Conservation (phyloP, 2,888 invertebrate species). For the Eueremaeus valkanovi region DNA sequence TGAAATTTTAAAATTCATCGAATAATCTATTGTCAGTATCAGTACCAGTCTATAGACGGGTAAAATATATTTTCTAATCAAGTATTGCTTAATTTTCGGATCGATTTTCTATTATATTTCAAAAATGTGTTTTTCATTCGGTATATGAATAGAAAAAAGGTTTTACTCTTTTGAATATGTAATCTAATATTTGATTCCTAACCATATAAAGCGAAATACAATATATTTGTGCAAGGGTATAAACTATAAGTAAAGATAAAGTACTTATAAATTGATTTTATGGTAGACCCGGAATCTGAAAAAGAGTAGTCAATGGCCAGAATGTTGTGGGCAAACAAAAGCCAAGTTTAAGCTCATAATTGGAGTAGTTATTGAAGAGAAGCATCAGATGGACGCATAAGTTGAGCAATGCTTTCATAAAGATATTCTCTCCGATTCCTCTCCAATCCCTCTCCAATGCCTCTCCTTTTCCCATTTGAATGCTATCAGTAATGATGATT, state of each 20-base stretch:
- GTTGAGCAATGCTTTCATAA: neutral
- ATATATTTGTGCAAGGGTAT: no score
- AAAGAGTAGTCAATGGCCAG: no score
- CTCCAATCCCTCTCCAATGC: neutral
- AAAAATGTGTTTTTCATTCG: no score
- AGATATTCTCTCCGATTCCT: neutral
- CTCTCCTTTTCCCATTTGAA: neutral
- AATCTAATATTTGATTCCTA: no score
- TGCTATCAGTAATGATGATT: slow-evolving; percentile 1
- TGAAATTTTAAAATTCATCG: no score
- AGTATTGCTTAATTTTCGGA: slow-evolving; percentile 8
- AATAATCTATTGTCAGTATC: neutral
- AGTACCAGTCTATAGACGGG: neutral
- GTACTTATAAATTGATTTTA: no score
- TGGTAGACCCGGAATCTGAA: no score
- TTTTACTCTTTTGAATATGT: no score
- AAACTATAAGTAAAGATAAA: no score
- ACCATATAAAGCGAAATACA: no score
- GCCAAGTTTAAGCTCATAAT: neutral
- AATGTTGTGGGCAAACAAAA: neutral
- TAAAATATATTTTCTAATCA: neutral
- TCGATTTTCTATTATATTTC: no score
- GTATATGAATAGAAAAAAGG: no score
- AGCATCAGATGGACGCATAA: slow-evolving; percentile 17
- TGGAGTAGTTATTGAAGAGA: neutral